Base-by-base conservation (phyloP, 2,888 invertebrate species). In the Opisthograptis luteolata region DNA sequence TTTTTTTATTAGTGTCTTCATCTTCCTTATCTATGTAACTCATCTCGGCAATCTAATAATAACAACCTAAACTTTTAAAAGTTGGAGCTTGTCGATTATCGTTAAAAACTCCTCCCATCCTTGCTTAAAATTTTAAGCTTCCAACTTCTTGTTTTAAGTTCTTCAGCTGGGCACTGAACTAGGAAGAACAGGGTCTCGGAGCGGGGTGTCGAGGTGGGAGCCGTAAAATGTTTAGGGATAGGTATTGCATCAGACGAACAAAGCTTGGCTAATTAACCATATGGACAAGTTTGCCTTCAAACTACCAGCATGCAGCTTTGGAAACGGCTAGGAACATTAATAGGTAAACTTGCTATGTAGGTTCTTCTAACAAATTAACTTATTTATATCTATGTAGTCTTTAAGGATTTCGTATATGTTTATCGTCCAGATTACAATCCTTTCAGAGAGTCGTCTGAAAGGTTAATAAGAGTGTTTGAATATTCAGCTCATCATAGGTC, bases 61-160 rank as follows among this genome's bases (percentile, higher is more conserved):
- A 39, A 48, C 42, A 37, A 48, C 36, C 17, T 48, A 22, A 32
- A 39, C 39, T 28, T 22, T 17, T 24, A 2, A 34, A 43, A 44
- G 12, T 49, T 43, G 22, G 25, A 12, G 32, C 22, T 31, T 47
- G 53, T 44, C 56, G 55, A 53, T 50, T 61, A 54, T 61, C 56
- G 53, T 34, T 63, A 57, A 55, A 54, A 51, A 37, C 36, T 13
- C 35, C 10, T 41, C 32, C 40, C 32, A 52, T 37, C 28, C 35
- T 42, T 37, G 43, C 42, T 57, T 45, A 45, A 51, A 57, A 50
- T 47, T 52, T 47, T 32, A 36, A 49, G 44, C 39, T 39, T 24
- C 10, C 12, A 54, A 56, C 40, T 57, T 52, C 35, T 39, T 43
- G 39, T 30, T 28, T 20, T 31, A 54, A 54, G 25, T 55, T 57